Conservation (phyloP, 2,888 invertebrate genomes). For the Stegophylla sp. region DNA sequence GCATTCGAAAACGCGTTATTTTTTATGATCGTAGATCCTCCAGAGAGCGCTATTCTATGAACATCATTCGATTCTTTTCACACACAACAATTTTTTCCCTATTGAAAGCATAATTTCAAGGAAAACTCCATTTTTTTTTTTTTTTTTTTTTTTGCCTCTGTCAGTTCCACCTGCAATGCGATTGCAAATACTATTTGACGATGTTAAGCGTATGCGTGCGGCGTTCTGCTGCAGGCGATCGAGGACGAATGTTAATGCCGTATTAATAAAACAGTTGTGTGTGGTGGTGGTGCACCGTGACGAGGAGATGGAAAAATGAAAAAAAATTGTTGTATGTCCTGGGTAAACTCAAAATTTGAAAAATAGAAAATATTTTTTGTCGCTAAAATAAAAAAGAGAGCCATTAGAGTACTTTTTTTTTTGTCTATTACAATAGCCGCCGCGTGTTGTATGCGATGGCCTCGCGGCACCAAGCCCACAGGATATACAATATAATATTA, state of each 20-base stretch:
- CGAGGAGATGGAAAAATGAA: too few species aligned
- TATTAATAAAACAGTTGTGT: too few species aligned
- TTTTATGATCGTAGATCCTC: not conserved
- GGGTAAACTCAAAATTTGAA: too few species aligned
- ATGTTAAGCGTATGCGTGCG: not conserved
- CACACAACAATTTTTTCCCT: not conserved
- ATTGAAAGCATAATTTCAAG: conserved; percentile 40
- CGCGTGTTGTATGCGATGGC: too few species aligned
- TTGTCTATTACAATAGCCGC: too few species aligned
- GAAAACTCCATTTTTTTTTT: conserved; percentile 49
- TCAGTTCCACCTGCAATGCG: conserved; percentile 18
- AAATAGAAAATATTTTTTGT: too few species aligned
- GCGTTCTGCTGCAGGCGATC: not conserved
- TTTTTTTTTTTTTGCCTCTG: conserved; percentile 42
- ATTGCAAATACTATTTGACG: conserved; percentile 10
- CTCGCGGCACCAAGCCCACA: too few species aligned
- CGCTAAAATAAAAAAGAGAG: too few species aligned
- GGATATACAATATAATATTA: not conserved
- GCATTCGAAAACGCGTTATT: not conserved
- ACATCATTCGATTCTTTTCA: too few species aligned
- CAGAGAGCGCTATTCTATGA: not conserved
- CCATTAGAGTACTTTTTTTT: too few species aligned
- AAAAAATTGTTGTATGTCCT: too few species aligned
- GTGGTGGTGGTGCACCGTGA: too few species aligned
- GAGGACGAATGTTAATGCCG: conserved; percentile 22